Conservation (phyloP, 2,113 vertebrate species). For the Sus scrofa region DNA sequence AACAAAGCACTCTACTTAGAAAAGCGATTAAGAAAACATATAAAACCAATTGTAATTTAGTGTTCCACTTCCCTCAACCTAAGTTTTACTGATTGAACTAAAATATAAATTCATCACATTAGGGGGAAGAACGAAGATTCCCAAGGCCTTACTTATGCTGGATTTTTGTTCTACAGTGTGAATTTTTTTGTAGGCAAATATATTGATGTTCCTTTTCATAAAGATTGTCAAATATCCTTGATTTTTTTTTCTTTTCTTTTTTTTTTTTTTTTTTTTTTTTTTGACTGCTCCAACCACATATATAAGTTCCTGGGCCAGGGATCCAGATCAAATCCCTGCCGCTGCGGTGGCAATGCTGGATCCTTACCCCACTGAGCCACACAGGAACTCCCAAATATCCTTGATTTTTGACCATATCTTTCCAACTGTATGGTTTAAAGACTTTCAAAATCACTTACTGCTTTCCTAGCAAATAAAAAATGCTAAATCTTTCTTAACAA, state of each 20-base stretch:
- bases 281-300: no score
- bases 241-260: conserved; percentile 30
- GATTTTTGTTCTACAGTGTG: not conserved
- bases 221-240: conserved; percentile 44
- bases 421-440: conserved; percentile 24
- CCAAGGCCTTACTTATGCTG: conserved; percentile 10
- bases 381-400: not conserved
- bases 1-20: conserved; percentile 31
- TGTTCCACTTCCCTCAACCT: conserved; percentile 26
- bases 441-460: conserved; percentile 46
- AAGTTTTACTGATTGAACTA: conserved; percentile 41
- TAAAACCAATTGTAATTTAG: conserved; percentile 13
- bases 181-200: conserved; percentile 35
- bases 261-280: not conserved
- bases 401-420: conserved; percentile 55
- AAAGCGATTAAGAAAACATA: conserved; percentile 49
- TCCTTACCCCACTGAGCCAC: no score
- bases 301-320: no score
- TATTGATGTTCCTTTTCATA: conserved; percentile 32
- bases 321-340: no score
- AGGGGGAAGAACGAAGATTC: not conserved
- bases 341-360: no score
- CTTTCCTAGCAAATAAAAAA: conserved; percentile 21
- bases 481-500: conserved; percentile 33
- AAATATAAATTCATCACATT: conserved; percentile 53